A percentile compares a stretch with the other conserved stretches of the same genome.
These are phyloP conservation scores for Sphaerophoria taeniata DNA, from an alignment of 2,888 invertebrate genomes.

Conservation along the genomic window DNA sequence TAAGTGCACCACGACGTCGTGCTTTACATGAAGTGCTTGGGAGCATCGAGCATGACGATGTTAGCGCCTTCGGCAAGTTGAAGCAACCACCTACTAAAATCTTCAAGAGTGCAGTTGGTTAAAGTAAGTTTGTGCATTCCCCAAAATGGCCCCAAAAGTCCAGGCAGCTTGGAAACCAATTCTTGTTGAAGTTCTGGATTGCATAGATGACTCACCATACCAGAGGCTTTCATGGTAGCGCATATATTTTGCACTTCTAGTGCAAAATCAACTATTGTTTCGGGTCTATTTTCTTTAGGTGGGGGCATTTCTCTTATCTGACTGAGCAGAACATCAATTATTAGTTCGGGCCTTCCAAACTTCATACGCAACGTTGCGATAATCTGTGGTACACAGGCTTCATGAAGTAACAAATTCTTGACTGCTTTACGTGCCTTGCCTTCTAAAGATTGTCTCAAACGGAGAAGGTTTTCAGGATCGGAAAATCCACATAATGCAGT, in stretches of 20 bases:
- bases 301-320: conserved; percentile 7
- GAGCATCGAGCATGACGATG: conserved; percentile 41
- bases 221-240: conserved; percentile 60
- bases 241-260: conserved; percentile 63
- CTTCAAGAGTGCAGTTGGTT: conserved; percentile 33
- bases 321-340: conserved; percentile 20
- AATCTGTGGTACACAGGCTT: too few relatives aligned
- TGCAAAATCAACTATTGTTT: conserved; percentile 52
- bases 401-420: too few relatives aligned
- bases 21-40: conserved; percentile 16
- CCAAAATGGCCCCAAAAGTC: conserved; percentile 45
- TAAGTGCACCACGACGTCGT: conserved; percentile 45
- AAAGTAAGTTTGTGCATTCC: conserved; percentile 58
- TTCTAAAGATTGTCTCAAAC: conserved; percentile 41
- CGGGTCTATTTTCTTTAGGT: conserved; percentile 28
- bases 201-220: conserved; percentile 47
- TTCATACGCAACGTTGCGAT: too few relatives aligned
- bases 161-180: conserved; percentile 10
- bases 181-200: conserved; percentile 53
- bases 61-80: conserved; percentile 57
- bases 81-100: too few relatives aligned
- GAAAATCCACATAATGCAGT: conserved; percentile 58
- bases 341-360: conserved; percentile 56
- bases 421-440: too few relatives aligned
- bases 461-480: conserved; percentile 55